Evolutionary conservation across 2,888 invertebrate species (phyloP).

Genomic region (Adineta ricciae): DNA sequence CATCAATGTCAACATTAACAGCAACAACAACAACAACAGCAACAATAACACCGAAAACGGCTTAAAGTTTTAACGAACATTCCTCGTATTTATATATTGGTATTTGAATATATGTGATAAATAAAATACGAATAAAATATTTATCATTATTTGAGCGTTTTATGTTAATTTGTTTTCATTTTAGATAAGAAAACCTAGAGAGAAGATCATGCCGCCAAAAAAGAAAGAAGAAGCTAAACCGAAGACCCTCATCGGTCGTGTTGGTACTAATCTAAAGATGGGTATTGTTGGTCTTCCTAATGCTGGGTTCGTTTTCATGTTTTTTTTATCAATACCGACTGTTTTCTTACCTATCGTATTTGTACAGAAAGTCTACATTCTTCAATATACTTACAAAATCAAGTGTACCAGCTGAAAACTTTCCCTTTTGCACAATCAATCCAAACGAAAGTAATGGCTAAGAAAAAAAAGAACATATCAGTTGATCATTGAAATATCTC

Average conservation of each 20-base stretch:
- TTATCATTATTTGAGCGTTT: not conserved
- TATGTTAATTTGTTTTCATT: not conserved
- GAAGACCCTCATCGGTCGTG: conserved; percentile 78
- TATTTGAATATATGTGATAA: not conserved
- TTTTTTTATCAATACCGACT: not conserved
- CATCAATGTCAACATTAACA: not conserved
- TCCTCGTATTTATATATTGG: not conserved
- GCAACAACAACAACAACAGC: too few relatives aligned
- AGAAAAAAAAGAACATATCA: not conserved
- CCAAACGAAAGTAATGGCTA: conserved; percentile 72
- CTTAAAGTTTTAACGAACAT: not conserved
- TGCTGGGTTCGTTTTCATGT: not conserved
- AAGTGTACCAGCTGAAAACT: conserved; percentile 91
- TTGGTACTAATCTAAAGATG: conserved; percentile 87
- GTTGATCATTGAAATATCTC: not conserved
- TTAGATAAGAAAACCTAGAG: not conserved
- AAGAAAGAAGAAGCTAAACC: conserved; percentile 56
- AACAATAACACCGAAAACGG: not conserved
- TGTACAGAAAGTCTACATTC: conserved; percentile 54
- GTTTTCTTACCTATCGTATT: not conserved
- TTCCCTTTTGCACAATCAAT: conserved; percentile 99
- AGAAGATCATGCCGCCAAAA: conserved; percentile 37
- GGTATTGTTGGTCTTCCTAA: conserved; percentile 85
- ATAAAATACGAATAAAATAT: not conserved
- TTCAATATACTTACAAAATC: conserved; percentile 98